These are phyloP conservation scores for Copidosoma floridanum DNA, from an alignment of 1,140 invertebrate genomes.

Conservation along the genomic window DNA sequence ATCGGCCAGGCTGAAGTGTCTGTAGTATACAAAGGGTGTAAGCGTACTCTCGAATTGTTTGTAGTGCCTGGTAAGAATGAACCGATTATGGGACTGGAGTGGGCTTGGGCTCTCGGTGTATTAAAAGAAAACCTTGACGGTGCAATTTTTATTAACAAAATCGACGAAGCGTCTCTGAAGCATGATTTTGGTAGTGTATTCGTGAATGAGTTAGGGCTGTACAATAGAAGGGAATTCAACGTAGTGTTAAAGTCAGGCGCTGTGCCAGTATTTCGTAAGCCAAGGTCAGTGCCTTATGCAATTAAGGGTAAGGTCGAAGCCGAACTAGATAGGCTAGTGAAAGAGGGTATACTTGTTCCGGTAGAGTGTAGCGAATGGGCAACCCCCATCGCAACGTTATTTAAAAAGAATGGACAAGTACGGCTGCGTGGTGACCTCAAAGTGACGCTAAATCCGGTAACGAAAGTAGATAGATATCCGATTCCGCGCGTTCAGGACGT, in stretches of 20 bases:
- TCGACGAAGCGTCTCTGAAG: not conserved
- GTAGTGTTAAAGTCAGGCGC: not conserved
- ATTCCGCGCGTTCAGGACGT: not conserved
- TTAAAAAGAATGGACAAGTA: not conserved
- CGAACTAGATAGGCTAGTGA: not conserved
- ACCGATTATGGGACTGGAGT: constrained; percentile 25
- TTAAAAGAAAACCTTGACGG: no score
- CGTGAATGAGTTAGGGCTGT: not conserved
- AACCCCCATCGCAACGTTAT: not conserved
- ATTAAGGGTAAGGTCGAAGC: not conserved
- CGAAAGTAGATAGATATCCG: not conserved
- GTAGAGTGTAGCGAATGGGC: not conserved
- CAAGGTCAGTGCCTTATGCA: not conserved
- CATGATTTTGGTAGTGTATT: not conserved
- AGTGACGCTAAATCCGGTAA: not conserved
- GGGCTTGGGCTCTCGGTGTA: no score
- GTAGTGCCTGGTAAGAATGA: constrained; percentile 8
- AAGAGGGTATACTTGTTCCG: not conserved
- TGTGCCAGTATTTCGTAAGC: not conserved
- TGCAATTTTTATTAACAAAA: no score
- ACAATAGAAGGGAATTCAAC: not conserved
- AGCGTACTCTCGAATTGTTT: constrained; percentile 19
- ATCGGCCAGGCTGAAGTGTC: no score
- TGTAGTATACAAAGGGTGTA: not conserved
- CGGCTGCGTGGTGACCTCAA: not conserved